Evolutionary conservation across 2,113 vertebrate species (phyloP).

Genomic region (Salvelinus sp.): DNA sequence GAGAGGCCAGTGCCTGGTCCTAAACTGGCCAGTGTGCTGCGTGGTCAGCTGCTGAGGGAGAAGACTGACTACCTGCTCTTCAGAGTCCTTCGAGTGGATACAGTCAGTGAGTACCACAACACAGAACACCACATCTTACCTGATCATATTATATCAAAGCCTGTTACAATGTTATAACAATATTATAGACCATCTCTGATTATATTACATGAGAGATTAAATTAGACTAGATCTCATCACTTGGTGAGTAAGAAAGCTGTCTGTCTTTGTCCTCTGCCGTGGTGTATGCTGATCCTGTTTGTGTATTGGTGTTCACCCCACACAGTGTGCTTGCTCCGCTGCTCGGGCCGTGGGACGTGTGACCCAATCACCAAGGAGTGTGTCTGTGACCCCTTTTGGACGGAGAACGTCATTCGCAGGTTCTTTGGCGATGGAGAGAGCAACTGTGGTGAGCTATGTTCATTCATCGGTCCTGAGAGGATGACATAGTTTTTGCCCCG

Average conservation of each 20-base stretch:
- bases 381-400: constrained; percentile 87
- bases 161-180: too few species aligned
- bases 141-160: background rate
- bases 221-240: too few species aligned
- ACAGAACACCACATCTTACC: background rate
- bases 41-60: constrained; percentile 78
- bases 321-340: constrained; percentile 83
- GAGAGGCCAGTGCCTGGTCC: constrained; percentile 74
- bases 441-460: constrained; percentile 82
- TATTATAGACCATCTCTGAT: too few species aligned
- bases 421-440: constrained; percentile 83
- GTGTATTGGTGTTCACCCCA: background rate
- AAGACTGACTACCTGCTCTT: constrained; percentile 85
- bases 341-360: constrained; percentile 85
- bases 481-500: background rate
- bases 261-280: too few species aligned
- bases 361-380: constrained; percentile 88
- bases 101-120: constrained; percentile 72
- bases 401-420: constrained; percentile 81
- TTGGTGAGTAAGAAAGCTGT: too few species aligned
- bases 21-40: constrained; percentile 74
- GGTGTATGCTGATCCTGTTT: background rate
- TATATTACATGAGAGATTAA: too few species aligned
- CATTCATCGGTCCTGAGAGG: background rate
- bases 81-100: constrained; percentile 86